phyloP scores from a whole-genome alignment of 2,113 vertebrate species.

The Vulpes lagopus region DNA sequence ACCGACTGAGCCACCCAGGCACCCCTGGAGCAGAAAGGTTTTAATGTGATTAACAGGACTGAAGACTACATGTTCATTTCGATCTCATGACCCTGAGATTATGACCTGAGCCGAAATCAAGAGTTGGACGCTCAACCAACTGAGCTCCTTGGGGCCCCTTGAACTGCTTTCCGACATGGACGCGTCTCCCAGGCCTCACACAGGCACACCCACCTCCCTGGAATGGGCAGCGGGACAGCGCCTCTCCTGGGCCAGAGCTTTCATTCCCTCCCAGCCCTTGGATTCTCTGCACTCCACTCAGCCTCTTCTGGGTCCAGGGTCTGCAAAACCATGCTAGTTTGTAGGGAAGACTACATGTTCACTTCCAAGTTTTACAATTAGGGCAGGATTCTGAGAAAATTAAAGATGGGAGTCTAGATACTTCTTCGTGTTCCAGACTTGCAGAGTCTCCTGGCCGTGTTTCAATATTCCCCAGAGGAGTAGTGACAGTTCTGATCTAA shows the following conservation, averaged over 20 bases:
- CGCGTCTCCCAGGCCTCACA: background rate
- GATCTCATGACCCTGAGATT: background rate
- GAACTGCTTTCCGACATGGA: background rate
- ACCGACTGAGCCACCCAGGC: background rate
- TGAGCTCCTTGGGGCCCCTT: background rate
- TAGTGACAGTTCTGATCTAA: background rate
- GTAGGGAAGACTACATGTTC: too few relatives aligned
- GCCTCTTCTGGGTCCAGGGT: background rate
- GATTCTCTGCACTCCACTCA: background rate
- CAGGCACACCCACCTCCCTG: fast-evolving
- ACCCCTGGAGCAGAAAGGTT: background rate
- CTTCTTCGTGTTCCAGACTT: background rate
- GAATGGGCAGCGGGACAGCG: background rate
- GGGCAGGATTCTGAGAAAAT: background rate
- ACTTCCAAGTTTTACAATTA: background rate
- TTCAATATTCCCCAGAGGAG: background rate
- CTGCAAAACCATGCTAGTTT: background rate
- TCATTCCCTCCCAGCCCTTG: background rate
- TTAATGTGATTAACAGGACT: background rate
- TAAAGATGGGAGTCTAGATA: background rate
- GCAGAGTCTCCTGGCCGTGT: background rate
- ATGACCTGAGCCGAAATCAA: background rate
- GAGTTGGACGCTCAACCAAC: background rate
- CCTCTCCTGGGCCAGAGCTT: fast-evolving
- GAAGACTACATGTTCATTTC: background rate